phyloP scores from a whole-genome alignment of 2,797 vertebrate species.

The Distichodus sexfasciatus region DNA sequence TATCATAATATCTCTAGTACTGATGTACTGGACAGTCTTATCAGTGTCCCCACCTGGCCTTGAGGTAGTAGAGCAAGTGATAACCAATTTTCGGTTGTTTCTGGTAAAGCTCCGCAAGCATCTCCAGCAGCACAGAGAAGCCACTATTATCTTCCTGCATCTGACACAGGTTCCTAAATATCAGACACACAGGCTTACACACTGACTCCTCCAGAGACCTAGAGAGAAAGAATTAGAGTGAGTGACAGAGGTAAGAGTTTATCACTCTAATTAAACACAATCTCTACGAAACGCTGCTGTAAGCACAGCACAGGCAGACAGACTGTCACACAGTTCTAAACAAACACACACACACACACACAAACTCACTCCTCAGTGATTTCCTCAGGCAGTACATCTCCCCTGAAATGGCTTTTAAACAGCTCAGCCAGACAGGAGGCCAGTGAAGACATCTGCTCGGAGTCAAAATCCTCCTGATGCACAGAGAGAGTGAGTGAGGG shows the following conservation, averaged over 20 bases:
- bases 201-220: conserved; percentile 95
- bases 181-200: conserved; percentile 89
- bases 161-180: conserved; percentile 94
- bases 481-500: neutral
- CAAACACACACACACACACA: conserved; percentile 12
- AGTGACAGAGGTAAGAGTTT: neutral
- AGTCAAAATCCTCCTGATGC: conserved; percentile 92
- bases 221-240: neutral
- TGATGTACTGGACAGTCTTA: neutral
- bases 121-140: conserved; percentile 89
- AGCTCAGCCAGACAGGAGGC: conserved; percentile 93
- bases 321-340: neutral
- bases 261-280: too few species aligned
- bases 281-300: neutral
- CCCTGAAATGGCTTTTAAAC: conserved; percentile 93
- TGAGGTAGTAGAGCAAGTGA: conserved; percentile 93
- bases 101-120: conserved; percentile 93
- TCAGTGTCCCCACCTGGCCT: conserved; percentile 53
- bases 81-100: conserved; percentile 97
- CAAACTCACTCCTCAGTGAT: conserved; percentile 87
- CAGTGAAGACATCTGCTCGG: conserved; percentile 87
- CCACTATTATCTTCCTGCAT: conserved; percentile 98
- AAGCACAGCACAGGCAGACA: neutral
- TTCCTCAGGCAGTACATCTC: conserved; percentile 92
- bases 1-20: neutral